phyloP scores from a whole-genome alignment of 2,888 invertebrate genomes.

The Cistogaster globosa region DNA sequence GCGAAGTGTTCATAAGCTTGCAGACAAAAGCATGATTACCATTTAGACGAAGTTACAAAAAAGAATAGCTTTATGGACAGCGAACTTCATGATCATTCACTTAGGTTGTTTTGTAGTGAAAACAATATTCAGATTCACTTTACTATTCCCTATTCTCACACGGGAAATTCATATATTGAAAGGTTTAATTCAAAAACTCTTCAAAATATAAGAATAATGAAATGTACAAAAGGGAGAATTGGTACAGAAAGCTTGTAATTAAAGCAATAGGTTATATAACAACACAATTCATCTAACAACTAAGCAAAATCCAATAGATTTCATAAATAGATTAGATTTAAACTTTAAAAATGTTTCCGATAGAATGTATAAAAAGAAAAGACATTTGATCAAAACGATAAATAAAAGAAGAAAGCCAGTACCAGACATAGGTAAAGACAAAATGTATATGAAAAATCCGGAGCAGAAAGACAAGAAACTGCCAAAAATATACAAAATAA shows the following conservation, averaged over 20 bases:
- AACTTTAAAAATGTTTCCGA: slow-evolving; percentile 25
- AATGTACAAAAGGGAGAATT: slow-evolving; percentile 41
- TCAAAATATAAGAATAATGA: slow-evolving; percentile 59
- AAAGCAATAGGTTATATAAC: slow-evolving; percentile 65
- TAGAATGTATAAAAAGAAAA: slow-evolving; percentile 21
- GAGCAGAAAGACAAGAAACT: too few species aligned
- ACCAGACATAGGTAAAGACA: background rate
- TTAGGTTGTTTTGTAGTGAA: slow-evolving; percentile 64
- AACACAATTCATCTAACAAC: slow-evolving; percentile 62
- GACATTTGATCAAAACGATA: background rate
- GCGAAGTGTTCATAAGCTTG: background rate
- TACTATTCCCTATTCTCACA: too few species aligned
- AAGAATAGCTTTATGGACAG: slow-evolving; percentile 52
- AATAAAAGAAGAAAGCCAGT: background rate
- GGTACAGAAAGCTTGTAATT: slow-evolving; percentile 55
- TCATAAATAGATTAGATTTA: slow-evolving; percentile 54
- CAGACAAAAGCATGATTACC: background rate
- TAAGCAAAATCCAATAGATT: slow-evolving; percentile 56
- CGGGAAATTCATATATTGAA: slow-evolving; percentile 55
- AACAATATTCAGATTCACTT: too few species aligned
- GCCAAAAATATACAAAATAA: slow-evolving; percentile 8
- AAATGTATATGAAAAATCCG: background rate
- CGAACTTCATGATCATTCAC: slow-evolving; percentile 62
- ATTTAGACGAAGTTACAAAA: background rate
- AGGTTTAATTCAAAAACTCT: slow-evolving; percentile 28